Evolutionary conservation across 23 tunicate genomes (phyloP), one percentile per base, ranked within the genome.

Genomic region (Corella eumyota): DNA sequence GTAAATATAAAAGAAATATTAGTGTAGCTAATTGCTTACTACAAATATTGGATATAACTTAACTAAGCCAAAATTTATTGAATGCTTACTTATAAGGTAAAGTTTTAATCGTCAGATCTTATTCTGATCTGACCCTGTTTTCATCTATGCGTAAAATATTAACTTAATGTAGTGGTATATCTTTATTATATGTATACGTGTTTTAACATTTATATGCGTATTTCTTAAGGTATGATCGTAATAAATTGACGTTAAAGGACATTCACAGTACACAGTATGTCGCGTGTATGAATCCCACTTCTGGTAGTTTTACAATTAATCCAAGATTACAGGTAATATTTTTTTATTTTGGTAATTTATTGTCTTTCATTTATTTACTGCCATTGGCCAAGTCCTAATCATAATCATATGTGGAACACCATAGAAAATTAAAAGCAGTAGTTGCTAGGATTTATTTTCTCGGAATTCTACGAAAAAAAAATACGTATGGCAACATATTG

Each of bases 201-300:
- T n/a, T n/a, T n/a, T n/a, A n/a, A n/a, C n/a, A n/a, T n/a, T n/a
- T n/a, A n/a, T n/a, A n/a, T n/a, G n/a, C n/a, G n/a, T n/a, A n/a
- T n/a, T n/a, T n/a, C n/a, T n/a, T n/a, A 47, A 85, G 95, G 95
- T 85, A 85, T 40, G 95, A 85, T 50, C 95, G 95, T 13, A 34
- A 38, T n/a, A 85, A 85, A 37, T 36, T 85, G 49, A 24, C 79
- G 3, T 31, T 85, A 45, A 85, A 85, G 37, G 85, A 85, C 47
- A 77, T 85, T 36, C 85, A 77, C 75, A 85, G 53, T 50, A 80
- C 95, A 20, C 95, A 85, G 67, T 85, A 85, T 37, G 58, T 85
- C 30, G 73, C 95, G 25, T 85, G 95, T 61, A 85, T 85, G 95
- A 85, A 85, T 57, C 95, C 95, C 50, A 85, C 85, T 23, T 85